A percentile compares a stretch with the other conserved stretches of the same genome.
These are phyloP conservation scores for Mastacembelus armatus DNA, from an alignment of 2,797 vertebrate genomes.

Conservation along the genomic window DNA sequence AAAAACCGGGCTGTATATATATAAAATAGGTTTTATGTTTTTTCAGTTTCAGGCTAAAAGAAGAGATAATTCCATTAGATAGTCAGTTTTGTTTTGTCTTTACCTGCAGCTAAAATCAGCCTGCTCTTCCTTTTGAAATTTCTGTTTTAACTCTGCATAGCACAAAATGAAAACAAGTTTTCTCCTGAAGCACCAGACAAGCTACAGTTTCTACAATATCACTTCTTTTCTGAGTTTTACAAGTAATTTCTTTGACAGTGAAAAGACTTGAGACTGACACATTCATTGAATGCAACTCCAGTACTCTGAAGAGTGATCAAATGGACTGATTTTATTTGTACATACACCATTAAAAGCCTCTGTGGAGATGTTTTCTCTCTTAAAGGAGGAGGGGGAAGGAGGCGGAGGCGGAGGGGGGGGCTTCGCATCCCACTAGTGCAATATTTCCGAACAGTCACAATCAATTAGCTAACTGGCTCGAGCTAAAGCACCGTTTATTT, in stretches of 20 bases:
- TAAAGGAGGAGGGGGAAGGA: slow-evolving; percentile 3
- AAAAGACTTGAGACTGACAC: slow-evolving; percentile 60
- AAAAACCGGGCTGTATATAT: slow-evolving; percentile 36
- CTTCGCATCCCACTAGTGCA: slow-evolving; percentile 44
- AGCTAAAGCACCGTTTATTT: slow-evolving; percentile 66
- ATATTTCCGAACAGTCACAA: slow-evolving; percentile 76
- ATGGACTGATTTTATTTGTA: slow-evolving; percentile 70
- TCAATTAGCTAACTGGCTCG: slow-evolving; percentile 78
- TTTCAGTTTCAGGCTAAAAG: background rate
- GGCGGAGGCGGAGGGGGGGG: too few relatives aligned
- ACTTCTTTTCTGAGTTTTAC: slow-evolving; percentile 17
- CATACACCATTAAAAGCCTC: slow-evolving; percentile 65
- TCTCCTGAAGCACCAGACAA: slow-evolving; percentile 18
- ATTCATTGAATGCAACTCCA: slow-evolving; percentile 32
- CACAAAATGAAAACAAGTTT: slow-evolving; percentile 60
- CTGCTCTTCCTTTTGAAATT: slow-evolving; percentile 38
- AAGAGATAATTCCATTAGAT: slow-evolving; percentile 19
- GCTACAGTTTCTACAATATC: slow-evolving; percentile 31
- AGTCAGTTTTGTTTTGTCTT: slow-evolving; percentile 45
- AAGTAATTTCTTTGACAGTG: slow-evolving; percentile 60
- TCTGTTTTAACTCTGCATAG: slow-evolving; percentile 35
- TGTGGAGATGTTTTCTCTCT: slow-evolving; percentile 61
- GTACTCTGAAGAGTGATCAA: slow-evolving; percentile 66
- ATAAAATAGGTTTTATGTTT: slow-evolving; percentile 1
- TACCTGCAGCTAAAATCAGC: slow-evolving; percentile 50